Base-by-base conservation (phyloP, 1,140 invertebrate genomes). In the Dendrolimus kikuchii region DNA sequence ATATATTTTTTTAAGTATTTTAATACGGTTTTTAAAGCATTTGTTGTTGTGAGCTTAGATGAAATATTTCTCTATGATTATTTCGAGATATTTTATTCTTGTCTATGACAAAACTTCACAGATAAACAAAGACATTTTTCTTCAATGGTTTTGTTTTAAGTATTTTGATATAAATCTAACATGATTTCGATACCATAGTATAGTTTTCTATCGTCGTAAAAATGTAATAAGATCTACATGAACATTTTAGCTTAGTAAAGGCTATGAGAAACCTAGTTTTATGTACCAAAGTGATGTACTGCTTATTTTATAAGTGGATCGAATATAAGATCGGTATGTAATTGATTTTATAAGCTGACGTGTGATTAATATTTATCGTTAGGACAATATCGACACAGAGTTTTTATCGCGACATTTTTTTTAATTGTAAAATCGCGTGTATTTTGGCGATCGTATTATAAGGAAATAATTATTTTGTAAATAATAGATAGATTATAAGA, bases 231-330 rank as follows among this genome's bases (percentile, higher is more conserved):
- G 23, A 23, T 2, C 23, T 23, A 23, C 23, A 23, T 23, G 23
- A 23, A 23, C 23, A 40, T 45, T 56, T 49, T 52, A 63, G 49
- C 52, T 23, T 59, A 59, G 56, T 53, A 51, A 70, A 67, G 74
- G 71, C 74, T 78, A 75, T 78, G 73, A 77, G 57, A 65, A 41
- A 43, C 9, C 23, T 66, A 75, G 74, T 66, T 75, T 71, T 60
- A 71, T 57, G 61, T 80, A 85, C 79, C 79, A 82, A 82, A 82
- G 81, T 77, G 73, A 74, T 68, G 68, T 70, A 65, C 68, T 57
- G 66, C 60, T 42, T 50, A 50, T 44, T 63, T 49, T 64, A 10
- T 66, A 71, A 68, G 60, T 64, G 55, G 66, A 65, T 47, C 51
- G 58, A 71, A 71, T 62, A 48, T 54, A 47, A 44, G 10, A 61